These are phyloP conservation scores for Nannoperca obscura DNA, from an alignment of 2,797 vertebrate genomes.

Conservation along the genomic window DNA sequence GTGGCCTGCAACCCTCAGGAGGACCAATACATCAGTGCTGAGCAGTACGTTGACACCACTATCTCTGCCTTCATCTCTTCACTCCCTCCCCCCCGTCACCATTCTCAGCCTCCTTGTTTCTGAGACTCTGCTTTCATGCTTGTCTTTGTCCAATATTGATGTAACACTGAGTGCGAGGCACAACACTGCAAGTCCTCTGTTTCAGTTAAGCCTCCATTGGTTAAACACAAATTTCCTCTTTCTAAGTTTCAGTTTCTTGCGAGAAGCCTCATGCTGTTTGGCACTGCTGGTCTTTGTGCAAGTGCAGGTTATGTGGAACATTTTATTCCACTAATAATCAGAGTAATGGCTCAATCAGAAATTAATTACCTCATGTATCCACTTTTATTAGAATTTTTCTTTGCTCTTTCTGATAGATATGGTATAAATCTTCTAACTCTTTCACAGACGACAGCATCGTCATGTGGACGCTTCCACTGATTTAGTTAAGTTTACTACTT, in stretches of 20 bases:
- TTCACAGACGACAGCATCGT: constrained; percentile 26
- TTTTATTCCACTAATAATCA: constrained; percentile 26
- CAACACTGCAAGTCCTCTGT: constrained; percentile 17
- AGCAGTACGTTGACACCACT: constrained; percentile 89
- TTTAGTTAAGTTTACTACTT: constrained; percentile 42
- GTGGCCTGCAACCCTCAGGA: constrained; percentile 92
- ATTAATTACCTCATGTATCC: constrained; percentile 15
- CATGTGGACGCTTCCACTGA: constrained; percentile 30
- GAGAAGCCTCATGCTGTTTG: constrained; percentile 10
- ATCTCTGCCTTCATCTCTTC: constrained; percentile 10
- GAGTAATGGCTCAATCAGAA: constrained; percentile 22
- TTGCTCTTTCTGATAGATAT: constrained; percentile 25
- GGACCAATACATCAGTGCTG: constrained; percentile 96
- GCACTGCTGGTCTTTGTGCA: constrained; percentile 10
- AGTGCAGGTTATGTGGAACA: constrained; percentile 10
- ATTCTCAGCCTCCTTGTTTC: constrained; percentile 24
- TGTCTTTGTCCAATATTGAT: constrained; percentile 41
- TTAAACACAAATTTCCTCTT: constrained; percentile 39
- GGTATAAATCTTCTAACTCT: constrained; percentile 24
- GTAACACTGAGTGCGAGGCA: constrained; percentile 35
- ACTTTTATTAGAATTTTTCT: constrained; percentile 25
- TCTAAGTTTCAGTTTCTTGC: constrained; percentile 25
- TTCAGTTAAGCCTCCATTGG: constrained; percentile 41
- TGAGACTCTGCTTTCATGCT: constrained; percentile 16
- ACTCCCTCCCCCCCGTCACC: background rate